A percentile compares a stretch with the other conserved stretches of the same genome.
Evolutionary conservation across 2,888 invertebrate genomes (phyloP).

Genomic region (Aethes cnicana): DNA sequence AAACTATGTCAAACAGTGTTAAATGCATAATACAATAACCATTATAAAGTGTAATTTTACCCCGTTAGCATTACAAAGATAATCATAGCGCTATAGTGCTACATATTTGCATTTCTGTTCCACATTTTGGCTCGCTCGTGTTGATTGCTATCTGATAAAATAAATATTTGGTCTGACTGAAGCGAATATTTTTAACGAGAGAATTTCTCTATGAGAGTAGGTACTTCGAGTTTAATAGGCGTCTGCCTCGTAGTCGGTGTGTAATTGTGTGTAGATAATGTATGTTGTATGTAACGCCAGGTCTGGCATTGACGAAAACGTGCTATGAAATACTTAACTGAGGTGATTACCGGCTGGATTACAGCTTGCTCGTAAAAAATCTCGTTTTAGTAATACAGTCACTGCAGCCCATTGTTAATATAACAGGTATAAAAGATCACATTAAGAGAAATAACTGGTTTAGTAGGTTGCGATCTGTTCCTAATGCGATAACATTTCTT

Average conservation of each 20-base stretch:
- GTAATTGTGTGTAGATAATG: slow-evolving; percentile 21
- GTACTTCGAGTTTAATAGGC: slow-evolving; percentile 13
- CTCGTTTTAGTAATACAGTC: background rate
- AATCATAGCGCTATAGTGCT: slow-evolving; percentile 2
- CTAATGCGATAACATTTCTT: too few relatives aligned
- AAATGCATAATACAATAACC: too few relatives aligned
- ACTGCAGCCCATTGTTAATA: background rate
- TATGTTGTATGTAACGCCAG: slow-evolving; percentile 15
- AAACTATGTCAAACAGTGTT: too few relatives aligned
- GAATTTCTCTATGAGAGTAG: slow-evolving; percentile 1
- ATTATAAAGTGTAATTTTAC: too few relatives aligned
- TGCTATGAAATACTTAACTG: slow-evolving; percentile 16
- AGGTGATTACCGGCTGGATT: slow-evolving; percentile 6
- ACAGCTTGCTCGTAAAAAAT: background rate
- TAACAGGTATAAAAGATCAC: too few relatives aligned
- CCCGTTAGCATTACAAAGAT: background rate
- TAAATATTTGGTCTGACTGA: slow-evolving; percentile 1
- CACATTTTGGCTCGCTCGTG: background rate
- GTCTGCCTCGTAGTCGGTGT: slow-evolving; percentile 2
- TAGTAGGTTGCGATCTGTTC: too few relatives aligned
- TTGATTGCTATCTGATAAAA: slow-evolving; percentile 2
- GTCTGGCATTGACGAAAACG: slow-evolving; percentile 15
- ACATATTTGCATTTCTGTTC: slow-evolving; percentile 7
- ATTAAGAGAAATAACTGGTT: too few relatives aligned
- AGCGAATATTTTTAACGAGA: background rate